Evolutionary conservation across 2,113 vertebrate genomes (phyloP), one percentile per base, ranked within the genome.

Genomic region (Percopsis transmontana): DNA sequence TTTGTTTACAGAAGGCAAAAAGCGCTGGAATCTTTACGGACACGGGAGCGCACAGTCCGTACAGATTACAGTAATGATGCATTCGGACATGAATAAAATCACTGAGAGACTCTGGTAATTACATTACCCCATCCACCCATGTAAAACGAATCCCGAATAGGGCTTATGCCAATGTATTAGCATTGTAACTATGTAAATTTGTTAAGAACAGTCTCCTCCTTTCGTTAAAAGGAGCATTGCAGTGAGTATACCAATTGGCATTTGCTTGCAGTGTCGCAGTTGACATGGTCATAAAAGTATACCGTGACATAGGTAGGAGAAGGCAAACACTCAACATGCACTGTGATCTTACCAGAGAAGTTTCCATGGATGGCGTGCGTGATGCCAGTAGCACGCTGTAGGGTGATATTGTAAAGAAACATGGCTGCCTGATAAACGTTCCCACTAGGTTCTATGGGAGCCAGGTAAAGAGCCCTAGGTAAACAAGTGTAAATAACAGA

Each of bases 311-410:
- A 24, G 21, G 12, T 9, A 20, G 14, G 13, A 21, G 20, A 33
- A 13, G 8, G 16, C 3, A 41, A n/a, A 53, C 14, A 62, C n/a
- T 16, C 18, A 40, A 5, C 2, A 20, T 7, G 4, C 3, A 45
- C 41, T 15, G 12, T 5, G 3, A 44, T 18, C 56, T 88, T 90
- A 99, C 97, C 97, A 85, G 97, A 99, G 77, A 99, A 99, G 75
- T 99, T 99, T 73, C 97, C 97, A 91, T 99, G 96, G 87, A 99
- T 99, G 70, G 97, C 97, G 70, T 95, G 96, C 60, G 93, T 95
- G 81, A 99, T 98, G 91, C 97, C 97, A 0, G 97, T 98, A 70
- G 97, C 96, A 20, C 97, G 91, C 89, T 99, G 97, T 47, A 99
- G 74, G 0, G 97, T 99, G 77, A 99, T 77, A 79, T 99, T 99